Evolutionary conservation across 2,797 vertebrate genomes (phyloP).

Genomic region (Tolypeutes matacus): DNA sequence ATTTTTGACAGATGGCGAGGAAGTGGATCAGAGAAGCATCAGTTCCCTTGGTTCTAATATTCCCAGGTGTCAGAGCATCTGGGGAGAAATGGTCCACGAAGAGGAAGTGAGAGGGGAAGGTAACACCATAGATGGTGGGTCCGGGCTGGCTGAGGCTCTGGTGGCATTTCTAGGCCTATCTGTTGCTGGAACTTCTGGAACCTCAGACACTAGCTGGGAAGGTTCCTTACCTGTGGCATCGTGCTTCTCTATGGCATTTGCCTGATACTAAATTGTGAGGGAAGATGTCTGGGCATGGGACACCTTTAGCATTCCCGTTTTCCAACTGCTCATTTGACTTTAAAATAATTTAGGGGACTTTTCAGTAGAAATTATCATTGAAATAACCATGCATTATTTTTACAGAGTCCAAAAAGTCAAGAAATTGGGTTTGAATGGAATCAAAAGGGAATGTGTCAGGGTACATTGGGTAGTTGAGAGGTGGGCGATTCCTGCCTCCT

Average conservation of each 20-base stretch:
- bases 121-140: fast-evolving
- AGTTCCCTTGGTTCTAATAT: background rate
- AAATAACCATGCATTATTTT: background rate
- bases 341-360: background rate
- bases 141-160: background rate
- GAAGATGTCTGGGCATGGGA: background rate
- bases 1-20: background rate
- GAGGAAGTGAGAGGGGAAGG: background rate
- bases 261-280: background rate
- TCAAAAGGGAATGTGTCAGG: background rate
- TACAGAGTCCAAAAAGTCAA: background rate
- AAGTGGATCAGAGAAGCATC: background rate
- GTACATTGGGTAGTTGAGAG: background rate
- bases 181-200: background rate
- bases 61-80: background rate
- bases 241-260: too few species aligned
- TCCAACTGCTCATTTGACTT: background rate
- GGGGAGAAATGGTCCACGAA: background rate
- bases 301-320: background rate
- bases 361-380: background rate
- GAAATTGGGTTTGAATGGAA: background rate
- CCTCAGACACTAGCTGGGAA: background rate
- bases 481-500: background rate
- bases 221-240: background rate
- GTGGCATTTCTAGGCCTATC: background rate